phyloP scores from a whole-genome alignment of 1,140 invertebrate genomes.

The Drosophila watanabei region DNA sequence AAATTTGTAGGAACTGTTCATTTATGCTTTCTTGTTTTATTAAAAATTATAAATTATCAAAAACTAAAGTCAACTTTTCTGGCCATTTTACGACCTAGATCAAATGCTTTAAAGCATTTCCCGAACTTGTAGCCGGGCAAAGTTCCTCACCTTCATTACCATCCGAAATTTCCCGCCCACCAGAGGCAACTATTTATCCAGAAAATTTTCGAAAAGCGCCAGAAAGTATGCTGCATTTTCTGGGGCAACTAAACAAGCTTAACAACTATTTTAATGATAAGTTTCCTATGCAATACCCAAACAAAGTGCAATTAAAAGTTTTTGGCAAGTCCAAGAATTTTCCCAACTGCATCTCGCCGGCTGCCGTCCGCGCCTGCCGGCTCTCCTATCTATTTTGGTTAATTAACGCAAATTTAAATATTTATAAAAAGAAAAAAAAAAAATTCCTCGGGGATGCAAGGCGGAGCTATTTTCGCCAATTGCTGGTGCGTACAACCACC shows the following conservation, averaged over 20 bases:
- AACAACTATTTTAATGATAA: constrained; percentile 69
- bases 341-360: constrained; percentile 19
- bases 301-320: constrained; percentile 75
- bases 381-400: constrained; percentile 27
- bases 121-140: not conserved
- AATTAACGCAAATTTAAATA: constrained; percentile 57
- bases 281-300: constrained; percentile 51
- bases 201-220: constrained; percentile 28
- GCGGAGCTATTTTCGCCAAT: constrained; percentile 26
- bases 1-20: no score
- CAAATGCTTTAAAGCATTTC: not conserved
- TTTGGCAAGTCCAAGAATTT: constrained; percentile 46
- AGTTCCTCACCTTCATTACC: constrained; percentile 36
- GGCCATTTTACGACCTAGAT: not conserved
- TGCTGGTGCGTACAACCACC: constrained; percentile 46
- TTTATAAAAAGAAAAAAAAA: constrained; percentile 26
- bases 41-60: not conserved
- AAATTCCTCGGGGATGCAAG: not conserved
- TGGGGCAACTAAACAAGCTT: constrained; percentile 46
- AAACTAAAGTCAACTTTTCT: not conserved
- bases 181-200: constrained; percentile 46
- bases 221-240: constrained; percentile 38
- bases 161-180: constrained; percentile 18
- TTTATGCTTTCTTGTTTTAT: not conserved
- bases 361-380: constrained; percentile 4